Base-by-base conservation (phyloP, 2,888 invertebrate species). In the Acleris literana region DNA sequence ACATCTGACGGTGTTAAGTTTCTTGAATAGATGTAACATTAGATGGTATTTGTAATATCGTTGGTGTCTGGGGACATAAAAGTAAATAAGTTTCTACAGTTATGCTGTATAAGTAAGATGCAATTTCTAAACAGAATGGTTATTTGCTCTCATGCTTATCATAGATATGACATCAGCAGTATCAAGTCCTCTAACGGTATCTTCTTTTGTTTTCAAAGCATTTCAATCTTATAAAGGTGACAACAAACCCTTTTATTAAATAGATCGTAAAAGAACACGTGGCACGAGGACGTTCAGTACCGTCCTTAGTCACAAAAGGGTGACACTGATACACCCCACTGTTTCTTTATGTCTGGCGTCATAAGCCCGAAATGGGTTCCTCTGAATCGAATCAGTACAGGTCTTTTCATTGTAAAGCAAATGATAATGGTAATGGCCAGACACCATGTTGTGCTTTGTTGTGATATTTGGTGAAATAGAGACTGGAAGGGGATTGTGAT, bases 311-410 rank as follows among this genome's bases (percentile, higher is more conserved):
- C 43, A 66, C 52, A 86, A 88, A 85, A 83, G 90, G 90, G 89
- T 89, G 90, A 88, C 87, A 90, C 75, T 83, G 84, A 87, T 88
- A 86, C 86, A 78, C 86, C 90, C 90, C 75, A 88, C 88, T 87
- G 92, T 84, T 88, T 85, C 89, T 92, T 90, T 90, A 88, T 89
- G 83, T 86, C 84, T 84, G 83, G 84, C 85, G 83, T 87, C 90
- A 91, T 91, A 88, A 85, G 78, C 80, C 79, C 84, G 78, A 80
- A 88, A 88, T 87, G 86, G 86, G 81, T 76, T 82, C 78, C 79
- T 82, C 83, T 85, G 85, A 82, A 86, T 86, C 83, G 81, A 80
- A 84, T 82, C 83, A 78, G 81, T 78, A 84, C 83, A 79, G 81
- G 81, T 77, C 80, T 82, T 78, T 82, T 85, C 86, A 88, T 92